Conservation (phyloP, 2,113 vertebrate genomes). For the Otocyon megalotis region DNA sequence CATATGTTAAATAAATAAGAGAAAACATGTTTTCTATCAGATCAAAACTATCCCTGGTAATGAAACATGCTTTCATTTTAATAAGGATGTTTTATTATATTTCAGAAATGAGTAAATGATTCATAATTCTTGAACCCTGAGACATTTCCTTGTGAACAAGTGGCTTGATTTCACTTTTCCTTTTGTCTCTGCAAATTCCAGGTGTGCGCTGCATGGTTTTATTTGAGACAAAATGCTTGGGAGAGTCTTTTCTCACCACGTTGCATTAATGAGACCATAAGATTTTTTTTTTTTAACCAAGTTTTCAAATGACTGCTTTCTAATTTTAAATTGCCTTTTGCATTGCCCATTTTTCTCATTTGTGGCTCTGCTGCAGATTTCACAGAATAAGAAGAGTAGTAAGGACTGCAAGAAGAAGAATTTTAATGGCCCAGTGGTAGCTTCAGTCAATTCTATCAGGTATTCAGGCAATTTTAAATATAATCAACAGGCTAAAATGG, state of each 20-base stretch:
- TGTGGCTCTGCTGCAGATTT: background rate
- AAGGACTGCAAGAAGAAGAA: background rate
- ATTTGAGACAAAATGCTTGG: constrained; percentile 50
- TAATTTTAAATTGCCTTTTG: constrained; percentile 69
- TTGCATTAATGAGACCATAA: constrained; percentile 55
- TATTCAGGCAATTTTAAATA: constrained; percentile 12
- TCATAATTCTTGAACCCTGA: constrained; percentile 54
- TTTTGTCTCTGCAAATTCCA: constrained; percentile 36
- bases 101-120: constrained; percentile 58
- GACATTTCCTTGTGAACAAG: constrained; percentile 38
- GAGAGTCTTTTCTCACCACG: constrained; percentile 45
- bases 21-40: constrained; percentile 43
- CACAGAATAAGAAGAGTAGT: background rate
- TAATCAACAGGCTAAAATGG: background rate
- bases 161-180: constrained; percentile 22
- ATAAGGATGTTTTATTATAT: constrained; percentile 39
- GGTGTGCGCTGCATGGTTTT: background rate
- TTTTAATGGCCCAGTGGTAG: constrained; percentile 22
- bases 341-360: background rate
- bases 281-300: constrained; percentile 48
- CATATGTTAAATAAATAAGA: constrained; percentile 66
- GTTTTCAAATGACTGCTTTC: constrained; percentile 63
- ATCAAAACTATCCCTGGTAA: constrained; percentile 62
- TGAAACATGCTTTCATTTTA: constrained; percentile 49
- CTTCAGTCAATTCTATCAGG: background rate